Evolutionary conservation across 1,140 invertebrate species (phyloP).

Genomic region (Camponotus vicinus): DNA sequence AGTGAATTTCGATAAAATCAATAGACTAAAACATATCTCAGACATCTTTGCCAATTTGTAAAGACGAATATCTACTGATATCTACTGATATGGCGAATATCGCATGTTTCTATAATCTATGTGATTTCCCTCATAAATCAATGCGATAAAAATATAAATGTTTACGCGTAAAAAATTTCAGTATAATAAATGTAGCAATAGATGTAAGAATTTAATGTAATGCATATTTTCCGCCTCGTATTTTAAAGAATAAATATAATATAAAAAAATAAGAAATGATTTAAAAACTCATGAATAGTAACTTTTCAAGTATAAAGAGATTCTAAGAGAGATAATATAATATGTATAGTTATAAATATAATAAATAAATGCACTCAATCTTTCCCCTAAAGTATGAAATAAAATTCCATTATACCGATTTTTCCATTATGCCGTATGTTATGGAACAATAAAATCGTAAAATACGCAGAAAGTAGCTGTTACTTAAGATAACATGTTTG

Average conservation of each 20-base stretch:
- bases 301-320: constrained; percentile 12
- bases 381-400: no score
- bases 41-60: no score
- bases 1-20: neutral
- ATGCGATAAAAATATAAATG: neutral
- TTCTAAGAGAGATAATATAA: neutral
- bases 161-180: neutral
- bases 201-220: neutral
- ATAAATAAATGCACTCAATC: no score
- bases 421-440: no score
- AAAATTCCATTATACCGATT: no score
- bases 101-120: neutral
- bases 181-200: neutral
- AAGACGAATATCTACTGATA: no score
- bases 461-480: constrained; percentile 21
- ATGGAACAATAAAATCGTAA: neutral
- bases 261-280: neutral
- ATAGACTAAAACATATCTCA: neutral
- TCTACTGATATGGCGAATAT: no score
- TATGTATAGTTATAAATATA: no score
- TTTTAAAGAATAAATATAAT: neutral
- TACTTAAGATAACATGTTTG: constrained; percentile 44
- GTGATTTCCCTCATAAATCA: neutral
- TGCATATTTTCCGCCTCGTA: neutral
- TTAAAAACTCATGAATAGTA: constrained; percentile 5